Conservation (phyloP, 2,888 invertebrate genomes). For the Meiosimyza decipiens region DNA sequence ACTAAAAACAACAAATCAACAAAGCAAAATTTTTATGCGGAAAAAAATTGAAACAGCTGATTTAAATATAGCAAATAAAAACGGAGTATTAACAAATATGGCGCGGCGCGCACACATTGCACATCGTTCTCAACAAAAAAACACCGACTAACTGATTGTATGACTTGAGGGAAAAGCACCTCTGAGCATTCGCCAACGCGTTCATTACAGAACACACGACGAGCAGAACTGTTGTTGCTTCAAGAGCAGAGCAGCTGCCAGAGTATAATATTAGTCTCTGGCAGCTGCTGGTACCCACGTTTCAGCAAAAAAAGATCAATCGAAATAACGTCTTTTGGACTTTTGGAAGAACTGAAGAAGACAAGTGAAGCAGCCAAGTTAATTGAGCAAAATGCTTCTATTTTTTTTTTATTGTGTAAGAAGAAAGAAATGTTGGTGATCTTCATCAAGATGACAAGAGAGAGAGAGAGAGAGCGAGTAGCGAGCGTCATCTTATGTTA, state of each 20-base stretch:
- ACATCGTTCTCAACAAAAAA: neutral
- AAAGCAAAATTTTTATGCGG: conserved; percentile 5
- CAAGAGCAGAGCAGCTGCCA: neutral
- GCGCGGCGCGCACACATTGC: neutral
- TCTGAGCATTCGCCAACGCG: conserved; percentile 14
- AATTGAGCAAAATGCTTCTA: conserved; percentile 20
- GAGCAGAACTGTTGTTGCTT: no score
- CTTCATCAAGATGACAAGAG: neutral
- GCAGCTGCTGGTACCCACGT: conserved; percentile 1
- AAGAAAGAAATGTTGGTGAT: neutral
- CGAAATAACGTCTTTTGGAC: neutral
- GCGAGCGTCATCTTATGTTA: neutral
- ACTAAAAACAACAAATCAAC: neutral
- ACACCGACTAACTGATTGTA: neutral
- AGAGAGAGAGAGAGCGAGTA: conserved; percentile 1
- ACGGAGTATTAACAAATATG: neutral
- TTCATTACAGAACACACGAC: neutral
- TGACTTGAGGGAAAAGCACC: conserved; percentile 14
- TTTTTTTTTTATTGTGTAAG: neutral
- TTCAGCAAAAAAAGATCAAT: neutral
- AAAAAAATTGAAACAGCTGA: conserved; percentile 25
- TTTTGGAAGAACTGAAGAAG: conserved; percentile 2
- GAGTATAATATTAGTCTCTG: neutral
- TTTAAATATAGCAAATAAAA: conserved; percentile 19
- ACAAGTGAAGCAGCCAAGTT: neutral